Conservation (phyloP, 2,888 invertebrate species). For the Cantharis lateralis region DNA sequence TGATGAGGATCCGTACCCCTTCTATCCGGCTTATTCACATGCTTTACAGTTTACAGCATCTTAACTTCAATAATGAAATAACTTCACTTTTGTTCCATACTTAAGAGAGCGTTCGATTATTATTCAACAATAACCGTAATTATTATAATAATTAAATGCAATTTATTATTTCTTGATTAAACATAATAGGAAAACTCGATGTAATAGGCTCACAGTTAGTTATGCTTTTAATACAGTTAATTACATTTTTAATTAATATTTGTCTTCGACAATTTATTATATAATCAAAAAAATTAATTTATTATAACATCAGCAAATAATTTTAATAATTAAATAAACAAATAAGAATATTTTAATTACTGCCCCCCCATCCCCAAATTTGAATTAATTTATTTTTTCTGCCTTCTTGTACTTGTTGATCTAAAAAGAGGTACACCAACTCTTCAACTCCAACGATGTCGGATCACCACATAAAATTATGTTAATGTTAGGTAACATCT, state of each 20-base stretch:
- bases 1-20: constrained; percentile 19
- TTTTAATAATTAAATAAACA: too few relatives aligned
- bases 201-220: neutral
- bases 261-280: neutral
- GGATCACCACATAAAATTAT: too few relatives aligned
- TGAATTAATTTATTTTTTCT: too few relatives aligned
- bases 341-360: too few relatives aligned
- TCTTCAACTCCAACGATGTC: too few relatives aligned
- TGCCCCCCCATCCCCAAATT: too few relatives aligned
- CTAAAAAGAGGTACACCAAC: too few relatives aligned
- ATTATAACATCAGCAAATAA: neutral
- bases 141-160: neutral
- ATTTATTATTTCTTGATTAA: neutral
- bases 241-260: neutral
- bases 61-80: constrained; percentile 6
- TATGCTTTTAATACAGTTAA: neutral
- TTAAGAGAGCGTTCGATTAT: neutral
- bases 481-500: too few relatives aligned
- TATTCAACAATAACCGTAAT: neutral
- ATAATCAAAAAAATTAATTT: neutral
- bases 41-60: constrained; percentile 43
- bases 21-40: constrained; percentile 30
- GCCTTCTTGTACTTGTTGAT: too few relatives aligned
- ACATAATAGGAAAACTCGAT: neutral
- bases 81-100: neutral